Conservation (phyloP, 2,113 vertebrate species). For the Dicrurus megarhynchus region DNA sequence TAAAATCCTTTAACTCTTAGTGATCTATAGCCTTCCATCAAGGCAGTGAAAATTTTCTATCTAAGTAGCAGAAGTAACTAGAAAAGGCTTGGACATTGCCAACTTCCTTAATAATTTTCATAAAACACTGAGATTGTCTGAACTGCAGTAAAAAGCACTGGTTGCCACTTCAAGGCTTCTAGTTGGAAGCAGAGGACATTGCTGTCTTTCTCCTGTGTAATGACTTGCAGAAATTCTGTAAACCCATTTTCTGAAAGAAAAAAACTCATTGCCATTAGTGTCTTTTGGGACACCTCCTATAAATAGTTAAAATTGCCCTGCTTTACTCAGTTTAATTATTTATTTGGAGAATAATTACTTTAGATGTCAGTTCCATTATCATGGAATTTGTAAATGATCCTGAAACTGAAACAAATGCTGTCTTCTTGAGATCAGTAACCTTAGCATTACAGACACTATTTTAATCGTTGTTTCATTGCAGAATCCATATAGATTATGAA, state of each 20-base stretch:
- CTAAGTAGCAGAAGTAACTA: neutral
- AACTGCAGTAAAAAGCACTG: neutral
- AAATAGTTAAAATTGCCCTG: conserved; percentile 38
- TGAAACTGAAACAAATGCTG: neutral
- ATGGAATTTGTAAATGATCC: neutral
- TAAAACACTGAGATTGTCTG: neutral
- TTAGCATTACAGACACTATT: neutral
- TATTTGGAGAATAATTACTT: conserved; percentile 42
- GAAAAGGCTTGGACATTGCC: neutral
- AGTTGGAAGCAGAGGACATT: neutral
- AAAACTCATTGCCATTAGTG: neutral
- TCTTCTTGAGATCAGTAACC: neutral
- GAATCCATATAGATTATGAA: neutral
- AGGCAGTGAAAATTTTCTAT: neutral
- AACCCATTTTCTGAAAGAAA: neutral
- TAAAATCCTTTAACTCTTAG: neutral
- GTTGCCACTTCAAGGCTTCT: neutral
- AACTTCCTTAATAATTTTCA: neutral
- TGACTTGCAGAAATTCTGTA: neutral
- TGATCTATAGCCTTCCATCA: neutral
- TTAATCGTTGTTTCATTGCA: neutral
- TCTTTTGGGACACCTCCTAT: neutral
- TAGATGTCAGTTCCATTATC: neutral
- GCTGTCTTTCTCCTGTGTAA: neutral
- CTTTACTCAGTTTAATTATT: conserved; percentile 31